Evolutionary conservation across 2,113 vertebrate species (phyloP), one percentile per base, ranked within the genome.

Genomic region (Dunckerocampus dactyliophorus): DNA sequence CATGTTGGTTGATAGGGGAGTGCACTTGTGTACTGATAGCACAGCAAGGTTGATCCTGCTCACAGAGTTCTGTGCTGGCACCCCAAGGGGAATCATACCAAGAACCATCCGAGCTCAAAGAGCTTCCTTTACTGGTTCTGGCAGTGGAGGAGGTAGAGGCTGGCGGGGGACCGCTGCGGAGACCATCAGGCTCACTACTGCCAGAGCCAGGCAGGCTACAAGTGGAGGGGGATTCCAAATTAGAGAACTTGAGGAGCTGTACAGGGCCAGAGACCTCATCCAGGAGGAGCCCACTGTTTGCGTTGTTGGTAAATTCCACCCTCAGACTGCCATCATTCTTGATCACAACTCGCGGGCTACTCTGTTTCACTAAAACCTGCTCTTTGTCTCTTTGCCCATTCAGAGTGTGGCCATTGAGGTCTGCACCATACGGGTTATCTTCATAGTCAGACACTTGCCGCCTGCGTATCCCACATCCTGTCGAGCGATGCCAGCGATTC

Each of bases 31-130:
- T 85, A 63, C 90, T 84, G 46, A 86, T 84, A 4, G 82, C 82
- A 37, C 88, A 81, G 65, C 89, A 90, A 0, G 88, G 66, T 16
- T 89, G 89, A 42, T 95, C 94, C 45, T 88, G 65, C 56, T 94
- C 94, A n/a, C 88, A 91, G 17, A 88, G 79, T 64, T 95, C 94
- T 3, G 88, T 75, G 55, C 75, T 59, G 1, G 89, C 92, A 47
- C 95, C 94, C 95, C 94, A 98, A 1, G 94, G 94, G 15, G 92
- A 94, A 80, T 98, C 96, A 19, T 95, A 97, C 95, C 95, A 97
- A 1, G 95, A 98, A 6, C 93, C 93, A 68, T 98, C 95, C 0
- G 95, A 98, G 80, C 95, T 98, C 54, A 96, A 84, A 0, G 95
- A 98, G 83, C 95, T 97, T 31, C 94, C 94, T 77, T 98, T 96